Evolutionary conservation across 2,797 vertebrate genomes (phyloP).

Genomic region (Gymnothorax reevesii): DNA sequence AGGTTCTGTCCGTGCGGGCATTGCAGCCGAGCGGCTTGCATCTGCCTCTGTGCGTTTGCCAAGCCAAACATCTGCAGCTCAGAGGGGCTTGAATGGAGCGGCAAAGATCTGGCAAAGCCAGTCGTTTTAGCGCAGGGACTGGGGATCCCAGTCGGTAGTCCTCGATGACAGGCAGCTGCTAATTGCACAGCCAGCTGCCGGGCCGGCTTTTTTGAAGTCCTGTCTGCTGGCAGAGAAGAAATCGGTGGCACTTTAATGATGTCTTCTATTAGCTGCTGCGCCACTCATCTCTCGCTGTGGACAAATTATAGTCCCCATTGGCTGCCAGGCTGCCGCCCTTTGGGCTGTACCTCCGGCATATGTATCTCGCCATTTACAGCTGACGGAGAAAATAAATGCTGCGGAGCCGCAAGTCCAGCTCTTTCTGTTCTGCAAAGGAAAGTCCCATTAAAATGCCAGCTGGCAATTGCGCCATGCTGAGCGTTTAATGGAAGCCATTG

Average conservation of each 20-base stretch:
- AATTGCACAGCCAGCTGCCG: slow-evolving; percentile 47
- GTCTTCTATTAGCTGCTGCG: slow-evolving; percentile 38
- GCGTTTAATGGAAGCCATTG: not conserved
- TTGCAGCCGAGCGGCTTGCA: slow-evolving; percentile 1
- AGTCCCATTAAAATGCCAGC: not conserved
- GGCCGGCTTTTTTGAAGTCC: slow-evolving; percentile 28
- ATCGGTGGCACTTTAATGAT: slow-evolving; percentile 44
- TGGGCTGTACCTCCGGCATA: slow-evolving; percentile 46
- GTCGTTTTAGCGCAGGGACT: slow-evolving; percentile 40
- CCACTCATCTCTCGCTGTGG: slow-evolving; percentile 48
- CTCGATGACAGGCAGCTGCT: slow-evolving; percentile 44
- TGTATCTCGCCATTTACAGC: slow-evolving; percentile 43
- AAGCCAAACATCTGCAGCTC: slow-evolving; percentile 52
- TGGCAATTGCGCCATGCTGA: not conserved
- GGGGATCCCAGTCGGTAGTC: slow-evolving; percentile 26
- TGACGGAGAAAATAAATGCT: slow-evolving; percentile 64
- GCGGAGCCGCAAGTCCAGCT: slow-evolving; percentile 53
- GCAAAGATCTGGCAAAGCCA: slow-evolving; percentile 30
- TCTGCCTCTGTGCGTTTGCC: slow-evolving; percentile 37
- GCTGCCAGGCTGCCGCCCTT: slow-evolving; percentile 49
- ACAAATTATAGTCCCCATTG: slow-evolving; percentile 66
- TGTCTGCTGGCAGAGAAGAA: slow-evolving; percentile 35
- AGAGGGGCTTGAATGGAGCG: slow-evolving; percentile 6
- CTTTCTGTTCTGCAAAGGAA: slow-evolving; percentile 39
- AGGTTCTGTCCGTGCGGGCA: not conserved